Conservation (phyloP, 2,888 invertebrate genomes). For the Drepana falcataria region DNA sequence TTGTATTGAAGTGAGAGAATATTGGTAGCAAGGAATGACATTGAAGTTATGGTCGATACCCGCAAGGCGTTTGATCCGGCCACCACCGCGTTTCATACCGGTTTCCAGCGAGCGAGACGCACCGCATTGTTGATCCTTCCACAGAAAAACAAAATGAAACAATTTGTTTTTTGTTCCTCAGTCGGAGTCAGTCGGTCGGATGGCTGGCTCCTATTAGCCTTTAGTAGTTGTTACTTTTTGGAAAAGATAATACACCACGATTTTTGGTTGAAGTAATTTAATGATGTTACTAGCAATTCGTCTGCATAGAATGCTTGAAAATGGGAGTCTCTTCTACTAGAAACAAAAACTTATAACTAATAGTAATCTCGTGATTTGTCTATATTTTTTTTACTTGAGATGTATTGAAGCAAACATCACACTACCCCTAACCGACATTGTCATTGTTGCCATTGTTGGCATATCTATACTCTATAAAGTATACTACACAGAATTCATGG, state of each 20-base stretch:
- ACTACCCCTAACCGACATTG: too few species aligned
- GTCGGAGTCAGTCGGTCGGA: constrained; percentile 21
- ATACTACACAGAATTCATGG: too few species aligned
- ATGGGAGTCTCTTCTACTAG: too few species aligned
- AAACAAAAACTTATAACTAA: too few species aligned
- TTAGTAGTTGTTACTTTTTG: constrained; percentile 3
- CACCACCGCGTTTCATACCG: constrained; percentile 58
- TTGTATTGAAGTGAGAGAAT: constrained; percentile 12
- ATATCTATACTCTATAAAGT: too few species aligned
- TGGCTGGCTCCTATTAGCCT: constrained; percentile 31
- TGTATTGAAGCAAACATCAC: too few species aligned
- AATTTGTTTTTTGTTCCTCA: constrained; percentile 50
- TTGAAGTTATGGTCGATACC: constrained; percentile 56
- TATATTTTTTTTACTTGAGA: too few species aligned
- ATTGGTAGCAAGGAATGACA: constrained; percentile 30
- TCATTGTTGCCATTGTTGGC: too few species aligned
- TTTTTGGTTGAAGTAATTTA: too few species aligned
- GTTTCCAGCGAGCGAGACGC: constrained; percentile 60
- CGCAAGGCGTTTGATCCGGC: constrained; percentile 53
- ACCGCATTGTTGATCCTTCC: constrained; percentile 66
- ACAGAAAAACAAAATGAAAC: constrained; percentile 70
- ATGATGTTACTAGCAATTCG: too few species aligned
- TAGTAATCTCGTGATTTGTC: too few species aligned
- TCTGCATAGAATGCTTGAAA: too few species aligned
- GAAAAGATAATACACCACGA: neutral